phyloP scores from a whole-genome alignment of 2,113 vertebrate genomes.

The Bujurquina vittata region DNA sequence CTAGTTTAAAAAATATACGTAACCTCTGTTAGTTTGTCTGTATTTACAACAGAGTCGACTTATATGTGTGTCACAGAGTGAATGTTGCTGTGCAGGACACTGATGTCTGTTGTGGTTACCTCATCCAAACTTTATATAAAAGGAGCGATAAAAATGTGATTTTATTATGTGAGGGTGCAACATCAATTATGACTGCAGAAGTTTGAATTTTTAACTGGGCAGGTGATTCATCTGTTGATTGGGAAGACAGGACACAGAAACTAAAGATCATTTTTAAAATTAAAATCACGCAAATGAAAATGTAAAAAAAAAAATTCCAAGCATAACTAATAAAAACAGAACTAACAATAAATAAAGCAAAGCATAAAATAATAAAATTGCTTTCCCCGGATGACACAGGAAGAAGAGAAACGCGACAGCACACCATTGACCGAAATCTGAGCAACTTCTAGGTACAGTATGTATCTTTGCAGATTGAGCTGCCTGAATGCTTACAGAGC shows the following conservation, averaged over 20 bases:
- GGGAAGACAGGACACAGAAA: background rate
- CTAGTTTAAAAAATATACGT: too few species aligned
- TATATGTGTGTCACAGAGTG: too few species aligned
- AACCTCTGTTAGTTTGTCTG: too few species aligned
- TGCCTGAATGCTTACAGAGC: conserved; percentile 1
- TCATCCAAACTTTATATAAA: too few species aligned
- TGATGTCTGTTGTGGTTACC: too few species aligned
- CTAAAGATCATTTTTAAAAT: background rate
- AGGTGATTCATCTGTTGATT: background rate
- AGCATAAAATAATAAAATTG: background rate
- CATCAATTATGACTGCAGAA: background rate
- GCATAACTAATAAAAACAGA: background rate
- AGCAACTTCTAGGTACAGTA: background rate
- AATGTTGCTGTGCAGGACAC: too few species aligned
- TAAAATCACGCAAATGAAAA: background rate
- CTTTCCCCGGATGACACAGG: background rate
- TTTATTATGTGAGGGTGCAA: background rate
- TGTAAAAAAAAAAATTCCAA: background rate
- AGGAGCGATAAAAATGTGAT: background rate
- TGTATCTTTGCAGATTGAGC: conserved; percentile 1
- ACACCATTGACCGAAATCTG: background rate
- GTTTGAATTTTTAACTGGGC: background rate
- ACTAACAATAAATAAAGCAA: background rate
- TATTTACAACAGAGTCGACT: too few species aligned
- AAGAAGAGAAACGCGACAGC: background rate